phyloP scores from a whole-genome alignment of 2,797 vertebrate species.

The Coregonus suidteri region DNA sequence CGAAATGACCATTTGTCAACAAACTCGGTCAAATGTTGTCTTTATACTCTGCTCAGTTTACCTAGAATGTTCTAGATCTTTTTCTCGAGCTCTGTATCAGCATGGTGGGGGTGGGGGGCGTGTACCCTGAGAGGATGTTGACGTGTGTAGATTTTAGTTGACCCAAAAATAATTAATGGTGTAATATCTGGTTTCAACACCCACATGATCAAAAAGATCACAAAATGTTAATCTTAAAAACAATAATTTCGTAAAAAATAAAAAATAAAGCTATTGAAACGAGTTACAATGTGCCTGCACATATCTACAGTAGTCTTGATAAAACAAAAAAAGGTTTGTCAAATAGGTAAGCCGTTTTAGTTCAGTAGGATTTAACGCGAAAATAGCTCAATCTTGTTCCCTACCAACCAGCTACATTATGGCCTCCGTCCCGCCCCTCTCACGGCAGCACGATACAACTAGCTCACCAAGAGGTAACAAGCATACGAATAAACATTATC shows the following conservation, averaged over 20 bases:
- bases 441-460: conserved; percentile 59
- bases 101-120: conserved; percentile 67
- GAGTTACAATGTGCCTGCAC: neutral
- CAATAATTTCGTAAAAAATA: neutral
- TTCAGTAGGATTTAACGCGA: neutral
- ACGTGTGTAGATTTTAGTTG: conserved; percentile 26
- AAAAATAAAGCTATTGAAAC: neutral
- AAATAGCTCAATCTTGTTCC: conserved; percentile 34
- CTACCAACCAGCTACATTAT: conserved; percentile 38
- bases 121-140: conserved; percentile 63
- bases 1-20: neutral
- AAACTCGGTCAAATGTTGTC: neutral
- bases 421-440: conserved; percentile 77
- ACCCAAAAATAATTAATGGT: neutral
- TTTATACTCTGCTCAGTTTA: conserved; percentile 11
- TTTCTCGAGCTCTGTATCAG: conserved; percentile 30
- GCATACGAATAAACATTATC: conserved; percentile 21
- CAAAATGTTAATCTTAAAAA: neutral
- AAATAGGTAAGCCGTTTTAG: neutral
- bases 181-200: neutral
- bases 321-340: neutral
- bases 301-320: neutral
- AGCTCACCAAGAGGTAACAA: conserved; percentile 61
- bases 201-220: neutral
- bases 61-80: conserved; percentile 42